phyloP scores from a whole-genome alignment of 1,140 invertebrate species.

The Trichonephila clavipes region DNA sequence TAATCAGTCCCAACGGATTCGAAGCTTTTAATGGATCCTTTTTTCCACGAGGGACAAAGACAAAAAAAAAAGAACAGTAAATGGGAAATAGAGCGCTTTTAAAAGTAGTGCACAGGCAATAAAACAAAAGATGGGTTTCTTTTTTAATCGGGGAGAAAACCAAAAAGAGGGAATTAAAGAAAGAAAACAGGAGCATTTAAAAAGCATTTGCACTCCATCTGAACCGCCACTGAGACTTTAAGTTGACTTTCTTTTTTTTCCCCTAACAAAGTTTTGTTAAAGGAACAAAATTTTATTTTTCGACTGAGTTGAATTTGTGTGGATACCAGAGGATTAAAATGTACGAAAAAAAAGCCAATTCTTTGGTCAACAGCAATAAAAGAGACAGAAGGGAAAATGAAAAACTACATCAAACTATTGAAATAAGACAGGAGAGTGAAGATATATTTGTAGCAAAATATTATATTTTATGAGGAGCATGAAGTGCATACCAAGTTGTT shows the following conservation, averaged over 20 bases:
- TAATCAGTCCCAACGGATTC: not conserved
- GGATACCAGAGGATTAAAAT: no score
- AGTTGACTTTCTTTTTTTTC: not conserved
- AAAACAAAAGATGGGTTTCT: not conserved
- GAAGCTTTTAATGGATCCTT: not conserved
- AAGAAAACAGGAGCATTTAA: not conserved
- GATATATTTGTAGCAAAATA: no score
- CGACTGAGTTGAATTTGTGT: no score
- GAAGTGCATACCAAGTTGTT: no score
- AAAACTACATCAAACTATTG: no score
- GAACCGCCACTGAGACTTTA: not conserved
- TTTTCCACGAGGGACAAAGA: not conserved
- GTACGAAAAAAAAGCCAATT: no score
- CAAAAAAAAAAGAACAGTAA: not conserved
- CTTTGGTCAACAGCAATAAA: no score
- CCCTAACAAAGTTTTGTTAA: not conserved
- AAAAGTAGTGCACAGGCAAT: not conserved
- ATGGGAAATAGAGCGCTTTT: not conserved
- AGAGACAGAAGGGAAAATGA: no score
- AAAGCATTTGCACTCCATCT: not conserved
- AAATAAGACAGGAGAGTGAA: no score
- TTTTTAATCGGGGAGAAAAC: not conserved
- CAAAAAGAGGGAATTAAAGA: not conserved
- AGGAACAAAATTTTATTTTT: not conserved
- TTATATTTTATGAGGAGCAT: no score